Conservation (phyloP, 2,797 vertebrate genomes). For the Trachops cirrhosus region DNA sequence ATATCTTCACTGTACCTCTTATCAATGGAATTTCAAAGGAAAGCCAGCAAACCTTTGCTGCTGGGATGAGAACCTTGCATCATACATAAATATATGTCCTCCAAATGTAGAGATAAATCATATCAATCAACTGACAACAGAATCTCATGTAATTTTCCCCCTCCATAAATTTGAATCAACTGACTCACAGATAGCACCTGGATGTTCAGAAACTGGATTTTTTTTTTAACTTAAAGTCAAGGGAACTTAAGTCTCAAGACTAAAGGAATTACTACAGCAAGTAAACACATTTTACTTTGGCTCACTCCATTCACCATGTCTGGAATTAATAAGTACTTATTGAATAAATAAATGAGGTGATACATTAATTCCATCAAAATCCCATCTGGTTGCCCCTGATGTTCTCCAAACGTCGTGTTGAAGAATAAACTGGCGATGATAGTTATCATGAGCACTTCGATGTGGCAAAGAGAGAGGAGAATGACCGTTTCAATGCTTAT, state of each 20-base stretch:
- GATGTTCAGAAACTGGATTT: neutral
- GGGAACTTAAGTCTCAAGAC: neutral
- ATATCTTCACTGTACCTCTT: neutral
- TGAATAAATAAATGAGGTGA: constrained; percentile 1
- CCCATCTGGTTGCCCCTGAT: neutral
- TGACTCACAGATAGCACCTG: neutral
- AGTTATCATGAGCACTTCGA: neutral
- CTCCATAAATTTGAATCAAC: neutral
- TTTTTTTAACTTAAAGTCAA: neutral
- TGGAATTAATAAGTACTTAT: neutral
- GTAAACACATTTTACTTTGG: neutral
- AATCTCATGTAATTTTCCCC: neutral
- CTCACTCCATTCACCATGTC: neutral
- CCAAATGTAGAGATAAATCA: neutral
- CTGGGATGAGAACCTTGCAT: neutral
- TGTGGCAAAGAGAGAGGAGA: neutral
- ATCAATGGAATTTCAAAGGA: neutral
- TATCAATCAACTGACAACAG: neutral
- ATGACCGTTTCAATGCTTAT: neutral
- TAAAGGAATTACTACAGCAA: neutral
- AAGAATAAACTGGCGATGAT: neutral
- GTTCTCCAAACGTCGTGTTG: neutral
- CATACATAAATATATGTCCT: neutral
- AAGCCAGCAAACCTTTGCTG: neutral
- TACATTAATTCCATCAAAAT: neutral